Evolutionary conservation across 2,888 invertebrate genomes (phyloP).

Genomic region (Aphodius sticticus): DNA sequence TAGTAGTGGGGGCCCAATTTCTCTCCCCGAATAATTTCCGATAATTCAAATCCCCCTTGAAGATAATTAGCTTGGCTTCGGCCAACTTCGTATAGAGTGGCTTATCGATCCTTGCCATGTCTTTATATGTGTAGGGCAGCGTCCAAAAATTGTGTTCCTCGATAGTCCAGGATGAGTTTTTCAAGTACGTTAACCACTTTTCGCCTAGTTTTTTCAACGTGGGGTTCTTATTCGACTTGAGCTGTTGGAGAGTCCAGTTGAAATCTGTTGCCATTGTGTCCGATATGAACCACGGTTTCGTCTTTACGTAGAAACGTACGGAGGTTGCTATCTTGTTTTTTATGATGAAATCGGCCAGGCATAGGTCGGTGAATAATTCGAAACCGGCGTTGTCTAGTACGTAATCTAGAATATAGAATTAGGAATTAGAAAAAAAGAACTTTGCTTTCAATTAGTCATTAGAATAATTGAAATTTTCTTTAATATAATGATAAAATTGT

Average conservation of each 20-base stretch:
- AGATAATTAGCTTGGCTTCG: slow-evolving; percentile 74
- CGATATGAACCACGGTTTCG: slow-evolving; percentile 95
- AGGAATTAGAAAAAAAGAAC: background rate
- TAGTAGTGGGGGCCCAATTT: slow-evolving; percentile 77
- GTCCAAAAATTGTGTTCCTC: slow-evolving; percentile 86
- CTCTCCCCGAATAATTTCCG: slow-evolving; percentile 90
- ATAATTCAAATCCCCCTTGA: slow-evolving; percentile 95
- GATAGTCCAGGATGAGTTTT: slow-evolving; percentile 61
- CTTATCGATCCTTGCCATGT: slow-evolving; percentile 76
- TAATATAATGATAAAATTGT: no score
- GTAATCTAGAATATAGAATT: slow-evolving; percentile 65
- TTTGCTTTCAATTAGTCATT: no score
- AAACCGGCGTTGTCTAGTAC: slow-evolving; percentile 95
- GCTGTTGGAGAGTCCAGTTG: slow-evolving; percentile 68
- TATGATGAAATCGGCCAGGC: slow-evolving; percentile 83
- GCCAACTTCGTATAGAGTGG: slow-evolving; percentile 75
- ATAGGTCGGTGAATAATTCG: slow-evolving; percentile 89
- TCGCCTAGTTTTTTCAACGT: slow-evolving; percentile 60
- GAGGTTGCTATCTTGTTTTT: slow-evolving; percentile 64
- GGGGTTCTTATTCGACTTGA: slow-evolving; percentile 54
- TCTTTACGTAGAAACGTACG: slow-evolving; percentile 85
- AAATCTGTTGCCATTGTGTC: slow-evolving; percentile 85
- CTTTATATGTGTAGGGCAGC: slow-evolving; percentile 77
- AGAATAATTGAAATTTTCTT: no score
- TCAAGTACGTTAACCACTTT: slow-evolving; percentile 67